Evolutionary conservation across 1,140 invertebrate genomes (phyloP).

Genomic region (Limonius californicus): DNA sequence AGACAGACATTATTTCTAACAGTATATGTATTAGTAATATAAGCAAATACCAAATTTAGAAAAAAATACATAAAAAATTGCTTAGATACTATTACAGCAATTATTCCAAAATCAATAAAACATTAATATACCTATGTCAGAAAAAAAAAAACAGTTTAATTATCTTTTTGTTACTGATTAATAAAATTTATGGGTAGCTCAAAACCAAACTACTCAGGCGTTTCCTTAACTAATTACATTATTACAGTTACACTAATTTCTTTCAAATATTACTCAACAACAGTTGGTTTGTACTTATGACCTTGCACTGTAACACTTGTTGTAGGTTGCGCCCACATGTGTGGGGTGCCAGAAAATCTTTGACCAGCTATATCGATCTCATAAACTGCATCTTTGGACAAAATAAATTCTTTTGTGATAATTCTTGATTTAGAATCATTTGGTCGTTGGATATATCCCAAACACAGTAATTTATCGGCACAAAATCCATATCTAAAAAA

Average conservation of each 20-base stretch:
- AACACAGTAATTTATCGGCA: constrained; percentile 58
- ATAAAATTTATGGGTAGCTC: no score
- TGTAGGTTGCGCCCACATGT: constrained; percentile 55
- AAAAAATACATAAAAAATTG: no score
- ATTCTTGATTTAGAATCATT: constrained; percentile 43
- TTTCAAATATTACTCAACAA: constrained; percentile 31
- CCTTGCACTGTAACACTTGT: constrained; percentile 28
- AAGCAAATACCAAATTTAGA: no score
- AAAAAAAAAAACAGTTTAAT: no score
- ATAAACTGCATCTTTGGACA: constrained; percentile 56
- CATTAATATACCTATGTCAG: no score
- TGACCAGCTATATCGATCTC: constrained; percentile 66
- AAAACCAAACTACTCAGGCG: no score
- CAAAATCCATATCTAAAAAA: constrained; percentile 62
- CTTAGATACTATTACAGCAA: no score
- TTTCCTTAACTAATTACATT: no score
- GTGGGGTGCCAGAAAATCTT: constrained; percentile 58
- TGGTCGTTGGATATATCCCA: constrained; percentile 60
- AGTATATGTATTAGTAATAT: no score
- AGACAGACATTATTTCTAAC: no score
- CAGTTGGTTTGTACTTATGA: constrained; percentile 40
- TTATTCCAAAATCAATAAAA: no score
- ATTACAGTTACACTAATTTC: neutral
- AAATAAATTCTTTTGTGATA: constrained; percentile 63
- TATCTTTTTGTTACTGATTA: no score